These are phyloP conservation scores for Clistopyga incitator DNA, from an alignment of 2,888 invertebrate genomes.

Conservation along the genomic window DNA sequence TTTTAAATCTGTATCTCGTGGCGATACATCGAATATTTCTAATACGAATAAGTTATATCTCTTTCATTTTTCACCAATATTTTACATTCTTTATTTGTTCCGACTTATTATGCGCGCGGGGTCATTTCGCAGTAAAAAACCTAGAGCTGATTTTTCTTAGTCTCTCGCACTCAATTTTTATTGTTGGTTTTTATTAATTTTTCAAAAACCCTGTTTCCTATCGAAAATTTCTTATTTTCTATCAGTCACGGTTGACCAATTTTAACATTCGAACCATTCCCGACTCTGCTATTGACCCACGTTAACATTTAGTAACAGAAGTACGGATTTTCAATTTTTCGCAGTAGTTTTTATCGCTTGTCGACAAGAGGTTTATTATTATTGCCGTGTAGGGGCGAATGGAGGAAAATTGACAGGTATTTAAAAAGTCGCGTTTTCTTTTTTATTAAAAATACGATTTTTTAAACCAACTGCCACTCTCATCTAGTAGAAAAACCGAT, in stretches of 20 bases:
- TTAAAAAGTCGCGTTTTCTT: too few species aligned
- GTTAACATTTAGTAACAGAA: slow-evolving; percentile 25
- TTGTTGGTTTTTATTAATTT: slow-evolving; percentile 45
- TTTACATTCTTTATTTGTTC: slow-evolving; percentile 29
- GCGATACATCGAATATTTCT: slow-evolving; percentile 44
- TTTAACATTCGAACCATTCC: slow-evolving; percentile 11
- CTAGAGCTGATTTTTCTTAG: slow-evolving; percentile 6
- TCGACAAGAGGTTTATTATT: slow-evolving; percentile 29
- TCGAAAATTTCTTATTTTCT: slow-evolving; percentile 34
- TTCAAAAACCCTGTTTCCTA: slow-evolving; percentile 65
- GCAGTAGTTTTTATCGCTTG: slow-evolving; percentile 11
- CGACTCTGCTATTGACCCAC: slow-evolving; percentile 28
- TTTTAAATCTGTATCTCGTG: slow-evolving; percentile 37
- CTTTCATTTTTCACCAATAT: slow-evolving; percentile 27
- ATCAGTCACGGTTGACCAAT: slow-evolving; percentile 15
- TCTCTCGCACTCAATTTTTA: not conserved
- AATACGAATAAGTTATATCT: slow-evolving; percentile 52
- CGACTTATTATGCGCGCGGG: slow-evolving; percentile 44
- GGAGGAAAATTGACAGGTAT: too few species aligned
- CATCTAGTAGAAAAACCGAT: slow-evolving; percentile 24
- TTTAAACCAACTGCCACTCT: too few species aligned
- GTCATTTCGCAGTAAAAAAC: slow-evolving; percentile 29
- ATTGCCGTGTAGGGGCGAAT: slow-evolving; percentile 41
- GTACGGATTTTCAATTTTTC: slow-evolving; percentile 29
- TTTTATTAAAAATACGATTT: too few species aligned